Conservation (phyloP, 1,140 invertebrate species). For the Drosophila punjabiensis region DNA sequence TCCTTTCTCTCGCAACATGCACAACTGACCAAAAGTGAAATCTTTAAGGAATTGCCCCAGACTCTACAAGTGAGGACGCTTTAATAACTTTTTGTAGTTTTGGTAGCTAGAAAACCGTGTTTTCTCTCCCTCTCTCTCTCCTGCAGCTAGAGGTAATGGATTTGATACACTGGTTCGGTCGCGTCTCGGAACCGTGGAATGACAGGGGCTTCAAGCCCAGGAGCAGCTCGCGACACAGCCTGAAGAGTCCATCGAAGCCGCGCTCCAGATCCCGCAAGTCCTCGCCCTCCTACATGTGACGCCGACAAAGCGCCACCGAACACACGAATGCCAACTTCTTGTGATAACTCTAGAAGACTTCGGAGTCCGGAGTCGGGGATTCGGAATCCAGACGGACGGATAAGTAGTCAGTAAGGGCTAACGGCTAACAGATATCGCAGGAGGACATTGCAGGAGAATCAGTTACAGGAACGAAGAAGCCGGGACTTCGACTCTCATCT, state of each 20-base stretch:
- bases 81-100: background rate
- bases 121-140: background rate
- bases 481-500: constrained; percentile 20
- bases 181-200: constrained; percentile 80
- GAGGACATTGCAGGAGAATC: constrained; percentile 7
- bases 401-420: constrained; percentile 29
- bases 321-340: constrained; percentile 58
- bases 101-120: background rate
- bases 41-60: constrained; percentile 88
- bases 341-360: constrained; percentile 51
- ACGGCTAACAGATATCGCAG: background rate
- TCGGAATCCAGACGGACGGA: background rate
- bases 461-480: constrained; percentile 30
- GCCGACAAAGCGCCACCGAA: constrained; percentile 65
- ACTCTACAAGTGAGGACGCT: constrained; percentile 86
- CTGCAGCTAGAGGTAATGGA: constrained; percentile 78
- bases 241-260: constrained; percentile 77
- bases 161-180: constrained; percentile 80
- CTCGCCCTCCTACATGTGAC: constrained; percentile 82
- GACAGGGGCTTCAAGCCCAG: constrained; percentile 70
- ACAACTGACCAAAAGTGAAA: constrained; percentile 87
- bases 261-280: constrained; percentile 78
- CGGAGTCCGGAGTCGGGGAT: constrained; percentile 14
- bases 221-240: constrained; percentile 70
- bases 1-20: constrained; percentile 87